Base-by-base conservation (phyloP, 2,113 vertebrate genomes). In the Mustela nigripes region DNA sequence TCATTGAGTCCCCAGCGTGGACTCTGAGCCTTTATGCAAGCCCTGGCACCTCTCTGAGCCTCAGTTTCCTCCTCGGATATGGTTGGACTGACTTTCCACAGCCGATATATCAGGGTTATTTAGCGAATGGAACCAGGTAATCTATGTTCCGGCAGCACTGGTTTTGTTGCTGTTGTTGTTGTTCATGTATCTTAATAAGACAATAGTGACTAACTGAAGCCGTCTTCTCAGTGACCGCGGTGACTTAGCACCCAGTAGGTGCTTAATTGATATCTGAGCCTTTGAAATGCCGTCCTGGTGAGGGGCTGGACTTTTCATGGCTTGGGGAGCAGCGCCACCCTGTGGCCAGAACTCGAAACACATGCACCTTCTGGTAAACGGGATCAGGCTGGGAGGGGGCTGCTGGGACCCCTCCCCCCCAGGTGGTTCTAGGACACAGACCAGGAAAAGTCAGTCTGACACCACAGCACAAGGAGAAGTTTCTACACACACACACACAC, bases 251-350 rank as follows among this genome's bases (percentile, higher is more conserved):
- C 96, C 15, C 3, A 97, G 93, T 84, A 95, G 93, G 91, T 33
- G 15, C 93, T 92, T 39, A 63, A 73, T 3, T 36, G 82, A 33
- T 39, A 18, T 12, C 18, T 24, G 78, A 91, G 19, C 19, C 33
- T 1, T 6, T 67, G 53, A 78, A 69, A 86, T 1, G 22, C 83
- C 5, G 4, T 16, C 39, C 45, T 0, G 8, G 9, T 0, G 3
- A 5, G 0, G 19, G 36, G 0, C 33, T 1, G 5, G 79, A 53
- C 56, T 1, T 79, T 93, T 69, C 9, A 90, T 98, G 98, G 73
- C 87, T 98, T 98, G 95, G 98, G 97, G 97, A 98, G 94, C 98
- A 98, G 96, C 96, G 97, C 99, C 98, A 98, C 98, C 98, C 73
- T 87, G 98, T 97, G 99, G 98, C 92, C 50, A 81, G 4, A 24